These are phyloP conservation scores for Burhinus bistriatus DNA, from an alignment of 2,113 vertebrate species.

Conservation along the genomic window DNA sequence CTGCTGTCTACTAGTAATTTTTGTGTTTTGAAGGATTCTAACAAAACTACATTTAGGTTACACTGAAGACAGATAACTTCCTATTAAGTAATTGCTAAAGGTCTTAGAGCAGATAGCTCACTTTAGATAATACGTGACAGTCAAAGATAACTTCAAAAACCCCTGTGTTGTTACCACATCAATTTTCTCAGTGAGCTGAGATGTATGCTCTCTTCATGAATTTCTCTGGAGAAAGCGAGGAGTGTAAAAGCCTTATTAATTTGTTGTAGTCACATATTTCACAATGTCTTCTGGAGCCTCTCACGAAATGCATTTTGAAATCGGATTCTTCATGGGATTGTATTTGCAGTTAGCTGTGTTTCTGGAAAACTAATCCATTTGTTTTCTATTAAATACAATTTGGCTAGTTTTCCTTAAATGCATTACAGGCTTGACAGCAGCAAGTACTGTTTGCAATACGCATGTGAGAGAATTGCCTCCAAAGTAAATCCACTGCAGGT, in stretches of 20 bases:
- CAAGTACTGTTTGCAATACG: background rate
- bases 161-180: background rate
- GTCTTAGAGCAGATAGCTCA: background rate
- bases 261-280: background rate
- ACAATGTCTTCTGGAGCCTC: background rate
- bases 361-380: background rate
- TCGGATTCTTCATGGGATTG: background rate
- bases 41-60: background rate
- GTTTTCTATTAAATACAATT: background rate
- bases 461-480: background rate
- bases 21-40: background rate
- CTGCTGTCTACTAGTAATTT: background rate
- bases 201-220: accelerated
- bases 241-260: background rate
- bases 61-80: background rate
- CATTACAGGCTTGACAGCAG: background rate
- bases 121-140: background rate
- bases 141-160: background rate
- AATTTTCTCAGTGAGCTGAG: background rate
- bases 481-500: background rate
- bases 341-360: background rate
- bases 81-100: background rate
- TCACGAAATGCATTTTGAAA: background rate
- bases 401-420: background rate
- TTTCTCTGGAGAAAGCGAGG: background rate